Percentiles rank a stretch among this genome's conserved stretches.
phyloP scores from a whole-genome alignment of 2,797 vertebrate genomes.

The Macropodus opercularis region DNA sequence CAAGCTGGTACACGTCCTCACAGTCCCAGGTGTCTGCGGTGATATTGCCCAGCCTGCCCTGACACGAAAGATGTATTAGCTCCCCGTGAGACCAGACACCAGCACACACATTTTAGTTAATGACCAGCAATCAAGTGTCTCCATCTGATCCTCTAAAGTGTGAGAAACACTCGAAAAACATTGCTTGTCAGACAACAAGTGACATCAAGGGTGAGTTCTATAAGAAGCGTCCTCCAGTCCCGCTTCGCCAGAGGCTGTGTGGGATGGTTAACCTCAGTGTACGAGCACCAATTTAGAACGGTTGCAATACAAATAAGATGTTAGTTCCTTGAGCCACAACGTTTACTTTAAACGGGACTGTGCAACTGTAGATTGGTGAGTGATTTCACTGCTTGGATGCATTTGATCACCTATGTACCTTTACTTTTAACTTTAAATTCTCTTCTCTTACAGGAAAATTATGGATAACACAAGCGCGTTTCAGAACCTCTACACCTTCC shows the following conservation, averaged over 20 bases:
- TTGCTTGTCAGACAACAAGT: constrained; percentile 24
- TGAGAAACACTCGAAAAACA: constrained; percentile 36
- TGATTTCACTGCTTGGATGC: neutral
- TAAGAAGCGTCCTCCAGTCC: constrained; percentile 29
- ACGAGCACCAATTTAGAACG: neutral
- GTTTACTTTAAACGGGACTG: neutral
- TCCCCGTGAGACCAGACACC: constrained; percentile 14
- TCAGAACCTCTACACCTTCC: constrained; percentile 3
- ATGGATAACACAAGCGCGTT: constrained; percentile 34
- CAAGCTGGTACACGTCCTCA: constrained; percentile 60
- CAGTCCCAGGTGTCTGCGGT: constrained; percentile 44
- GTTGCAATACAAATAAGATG: neutral
- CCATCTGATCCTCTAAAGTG: constrained; percentile 5
- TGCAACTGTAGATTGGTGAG: constrained; percentile 24
- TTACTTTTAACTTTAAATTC: neutral
- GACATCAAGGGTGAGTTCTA: constrained; percentile 36
- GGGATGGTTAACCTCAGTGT: neutral
- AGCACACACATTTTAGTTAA: constrained; percentile 24
- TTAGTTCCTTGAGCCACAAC: neutral
- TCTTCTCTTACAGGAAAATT: constrained; percentile 21
- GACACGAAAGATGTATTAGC: constrained; percentile 31
- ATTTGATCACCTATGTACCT: neutral
- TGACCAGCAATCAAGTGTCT: constrained; percentile 23
- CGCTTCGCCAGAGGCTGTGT: neutral
- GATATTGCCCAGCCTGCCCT: constrained; percentile 18